Conservation (phyloP, 2,888 invertebrate genomes). For the Rhingia campestris region DNA sequence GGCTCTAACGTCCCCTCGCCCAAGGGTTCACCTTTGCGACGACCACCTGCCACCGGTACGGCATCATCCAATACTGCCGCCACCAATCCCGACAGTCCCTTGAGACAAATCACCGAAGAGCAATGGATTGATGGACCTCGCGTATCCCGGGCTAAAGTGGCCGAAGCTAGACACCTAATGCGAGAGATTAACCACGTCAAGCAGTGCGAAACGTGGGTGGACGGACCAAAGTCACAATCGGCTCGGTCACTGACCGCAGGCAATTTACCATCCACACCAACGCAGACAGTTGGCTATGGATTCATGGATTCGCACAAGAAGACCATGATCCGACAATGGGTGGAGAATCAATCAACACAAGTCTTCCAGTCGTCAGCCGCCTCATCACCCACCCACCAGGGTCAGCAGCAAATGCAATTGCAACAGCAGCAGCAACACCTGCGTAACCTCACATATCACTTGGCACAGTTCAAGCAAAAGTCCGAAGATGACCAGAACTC, state of each 20-base stretch:
- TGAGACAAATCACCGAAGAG: conserved; percentile 88
- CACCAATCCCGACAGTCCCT: conserved; percentile 82
- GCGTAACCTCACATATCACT: conserved; percentile 83
- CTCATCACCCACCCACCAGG: conserved; percentile 82
- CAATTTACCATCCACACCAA: conserved; percentile 79
- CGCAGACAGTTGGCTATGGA: conserved; percentile 86
- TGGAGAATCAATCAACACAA: conserved; percentile 94
- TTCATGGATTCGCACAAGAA: conserved; percentile 97
- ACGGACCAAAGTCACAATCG: conserved; percentile 91
- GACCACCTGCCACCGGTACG: conserved; percentile 78
- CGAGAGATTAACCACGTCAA: conserved; percentile 90
- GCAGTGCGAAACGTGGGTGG: conserved; percentile 96
- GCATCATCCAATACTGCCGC: conserved; percentile 76
- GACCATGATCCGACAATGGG: conserved; percentile 96
- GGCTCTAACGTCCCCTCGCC: conserved; percentile 84
- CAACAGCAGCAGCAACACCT: conserved; percentile 81
- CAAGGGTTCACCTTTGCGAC: conserved; percentile 84
- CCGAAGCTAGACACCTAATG: conserved; percentile 90
- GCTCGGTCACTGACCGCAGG: conserved; percentile 83
- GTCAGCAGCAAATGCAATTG: conserved; percentile 75
- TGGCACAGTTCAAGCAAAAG: conserved; percentile 86
- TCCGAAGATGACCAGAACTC: conserved; percentile 82
- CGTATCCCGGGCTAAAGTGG: conserved; percentile 91
- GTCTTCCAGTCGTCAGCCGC: conserved; percentile 86
- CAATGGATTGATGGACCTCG: conserved; percentile 98